These are phyloP conservation scores for Pseudorhiza aurosa DNA, from an alignment of 30 jellyfish, hydroid and myxozoan genomes.

Conservation along the genomic window DNA sequence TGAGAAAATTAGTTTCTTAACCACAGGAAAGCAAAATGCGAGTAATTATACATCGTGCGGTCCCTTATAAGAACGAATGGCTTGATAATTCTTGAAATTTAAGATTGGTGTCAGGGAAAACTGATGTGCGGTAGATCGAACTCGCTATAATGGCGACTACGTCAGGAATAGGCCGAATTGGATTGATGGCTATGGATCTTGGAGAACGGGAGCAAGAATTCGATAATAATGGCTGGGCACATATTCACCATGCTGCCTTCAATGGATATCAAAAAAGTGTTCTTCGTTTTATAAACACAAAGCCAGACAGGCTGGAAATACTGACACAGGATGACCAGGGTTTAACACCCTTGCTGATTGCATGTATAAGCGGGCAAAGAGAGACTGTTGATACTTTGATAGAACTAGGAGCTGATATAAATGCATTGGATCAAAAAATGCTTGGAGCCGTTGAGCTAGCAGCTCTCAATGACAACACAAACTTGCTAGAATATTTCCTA, in stretches of 20 bases:
- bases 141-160: not conserved
- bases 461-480: constrained; percentile 23
- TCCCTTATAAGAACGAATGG: not conserved
- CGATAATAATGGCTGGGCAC: constrained; percentile 79
- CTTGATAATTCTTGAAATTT: not conserved
- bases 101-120: not conserved
- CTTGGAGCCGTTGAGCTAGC: constrained; percentile 49
- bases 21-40: not conserved
- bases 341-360: constrained; percentile 49
- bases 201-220: constrained; percentile 69
- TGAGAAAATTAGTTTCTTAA: not conserved
- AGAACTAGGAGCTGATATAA: constrained; percentile 58
- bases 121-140: not conserved
- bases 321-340: constrained; percentile 60
- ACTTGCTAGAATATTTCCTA: constrained; percentile 42
- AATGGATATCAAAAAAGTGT: constrained; percentile 69
- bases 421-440: constrained; percentile 44
- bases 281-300: constrained; percentile 42
- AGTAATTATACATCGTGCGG: not conserved
- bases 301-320: constrained; percentile 56
- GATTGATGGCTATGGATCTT: constrained; percentile 42
- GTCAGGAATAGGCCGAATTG: constrained; percentile 31
- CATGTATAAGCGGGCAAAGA: constrained; percentile 50
- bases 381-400: constrained; percentile 45
- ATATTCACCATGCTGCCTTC: constrained; percentile 70